Percentiles rank a stretch among this genome's conserved stretches.
phyloP scores from a whole-genome alignment of 2,888 invertebrate species.

The Hydrotaea cyrtoneurina region DNA sequence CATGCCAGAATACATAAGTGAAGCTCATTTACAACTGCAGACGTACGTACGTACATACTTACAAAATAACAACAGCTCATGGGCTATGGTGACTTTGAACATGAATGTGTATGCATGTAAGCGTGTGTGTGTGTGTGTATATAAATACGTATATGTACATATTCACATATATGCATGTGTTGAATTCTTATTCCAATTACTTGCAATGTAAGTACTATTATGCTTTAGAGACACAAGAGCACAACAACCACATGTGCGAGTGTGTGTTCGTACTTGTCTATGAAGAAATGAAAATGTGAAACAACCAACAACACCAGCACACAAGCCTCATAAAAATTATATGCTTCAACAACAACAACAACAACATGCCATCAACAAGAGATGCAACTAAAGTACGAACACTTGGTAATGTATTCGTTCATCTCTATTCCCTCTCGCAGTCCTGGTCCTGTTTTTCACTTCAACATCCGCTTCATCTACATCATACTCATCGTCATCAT shows the following conservation, averaged over 20 bases:
- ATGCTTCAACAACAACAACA: conserved; percentile 44
- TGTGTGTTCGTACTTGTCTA: not conserved
- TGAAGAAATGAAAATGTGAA: conserved; percentile 20
- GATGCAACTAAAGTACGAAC: conserved; percentile 27
- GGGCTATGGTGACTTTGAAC: not conserved
- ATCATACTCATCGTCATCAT: no score
- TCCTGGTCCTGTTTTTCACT: not conserved
- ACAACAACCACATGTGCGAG: conserved; percentile 18
- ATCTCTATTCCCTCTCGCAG: conserved; percentile 26
- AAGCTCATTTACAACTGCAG: conserved; percentile 8
- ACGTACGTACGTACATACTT: conserved; percentile 9
- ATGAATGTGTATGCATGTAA: conserved; percentile 8
- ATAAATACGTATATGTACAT: conserved; percentile 17
- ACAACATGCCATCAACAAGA: conserved; percentile 14
- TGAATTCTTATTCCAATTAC: conserved; percentile 54
- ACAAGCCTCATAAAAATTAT: conserved; percentile 57
- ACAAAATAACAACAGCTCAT: not conserved
- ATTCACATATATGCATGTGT: conserved; percentile 1
- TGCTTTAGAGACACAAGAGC: conserved; percentile 53
- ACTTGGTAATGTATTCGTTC: conserved; percentile 34
- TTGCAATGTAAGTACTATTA: conserved; percentile 49
- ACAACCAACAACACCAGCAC: conserved; percentile 22
- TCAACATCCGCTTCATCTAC: not conserved
- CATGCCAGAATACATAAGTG: not conserved
- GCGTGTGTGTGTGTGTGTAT: not conserved